Evolutionary conservation across 2,113 vertebrate genomes (phyloP).

Genomic region (Chamaea fasciata): DNA sequence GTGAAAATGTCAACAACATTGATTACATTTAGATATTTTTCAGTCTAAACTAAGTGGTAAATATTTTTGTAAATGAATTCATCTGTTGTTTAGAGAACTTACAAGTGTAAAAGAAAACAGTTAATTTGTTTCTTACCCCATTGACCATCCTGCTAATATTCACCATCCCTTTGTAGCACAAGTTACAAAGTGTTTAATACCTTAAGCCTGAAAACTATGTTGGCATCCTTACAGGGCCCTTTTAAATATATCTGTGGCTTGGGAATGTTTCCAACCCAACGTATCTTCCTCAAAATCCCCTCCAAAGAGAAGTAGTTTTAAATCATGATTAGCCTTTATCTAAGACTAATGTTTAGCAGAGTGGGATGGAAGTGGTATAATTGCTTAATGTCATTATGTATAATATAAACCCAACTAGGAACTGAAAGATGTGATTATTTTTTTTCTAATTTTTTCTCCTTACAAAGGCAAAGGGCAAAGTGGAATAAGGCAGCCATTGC

Average conservation of each 20-base stretch:
- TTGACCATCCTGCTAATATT: not conserved
- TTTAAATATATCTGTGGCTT: not conserved
- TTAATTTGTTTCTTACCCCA: not conserved
- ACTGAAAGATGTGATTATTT: not conserved
- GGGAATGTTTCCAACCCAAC: not conserved
- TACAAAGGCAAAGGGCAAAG: not conserved
- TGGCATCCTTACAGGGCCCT: not conserved
- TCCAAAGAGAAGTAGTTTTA: not conserved
- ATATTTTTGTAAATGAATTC: not conserved
- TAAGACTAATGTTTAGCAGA: not conserved
- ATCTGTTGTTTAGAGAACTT: not conserved
- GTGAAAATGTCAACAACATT: not conserved
- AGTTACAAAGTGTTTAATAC: not conserved
- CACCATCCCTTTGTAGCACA: not conserved
- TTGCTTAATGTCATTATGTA: not conserved
- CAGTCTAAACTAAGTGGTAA: not conserved
- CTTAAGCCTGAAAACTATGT: not conserved
- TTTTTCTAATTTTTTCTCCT: not conserved
- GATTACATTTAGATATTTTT: not conserved
- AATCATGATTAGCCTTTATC: not conserved
- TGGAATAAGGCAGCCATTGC: not conserved
- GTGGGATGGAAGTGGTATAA: not conserved
- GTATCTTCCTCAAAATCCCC: not conserved
- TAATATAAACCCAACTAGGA: not conserved
- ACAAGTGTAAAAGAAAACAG: not conserved